Evolutionary conservation across 2,888 invertebrate species (phyloP), one percentile per base, ranked within the genome.

Genomic region (Plebejus anna): DNA sequence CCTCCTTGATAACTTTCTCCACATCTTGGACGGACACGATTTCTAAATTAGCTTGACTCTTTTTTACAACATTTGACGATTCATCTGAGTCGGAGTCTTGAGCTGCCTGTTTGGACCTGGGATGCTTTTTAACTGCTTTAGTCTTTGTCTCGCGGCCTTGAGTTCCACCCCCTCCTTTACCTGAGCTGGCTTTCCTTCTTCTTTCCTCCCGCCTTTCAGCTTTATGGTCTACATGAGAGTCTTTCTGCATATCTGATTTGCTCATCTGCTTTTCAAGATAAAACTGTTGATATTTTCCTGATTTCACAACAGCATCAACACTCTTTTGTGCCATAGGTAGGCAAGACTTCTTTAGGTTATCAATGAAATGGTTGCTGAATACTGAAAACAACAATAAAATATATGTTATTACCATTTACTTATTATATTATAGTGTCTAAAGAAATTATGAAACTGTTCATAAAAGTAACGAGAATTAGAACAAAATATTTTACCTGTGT

Each of bases 71-170:
- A 79, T 84, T 85, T 9, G 84, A 83, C 75, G 90, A 91, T 42
- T 96, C 96, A 81, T 96, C 96, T 3, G 96, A 96, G 79, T 96
- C 96, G 36, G 95, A 95, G 81, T 96, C 96, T 76, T 95, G 95
- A 70, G 94, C 94, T 75, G 94, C 90, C 75, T 83, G 83, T 83
- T 94, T 94, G n/a, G 92, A 90, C 88, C 95, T 83, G 89, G 92
- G 89, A 87, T 96, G 96, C 90, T 98, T 99, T 85, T 99, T 99
- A 0, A 97, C 97, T 2, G 98, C 97, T 86, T 98, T 98, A 0
- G 98, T 98, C 94, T 98, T 99, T 0, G 98, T 98, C 94, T 99
- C 99, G 61, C 99, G 95, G 0, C 99, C 99, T 88, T 98, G 98
- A 13, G 96, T 95, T 1, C 98, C 98, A 22, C 98, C 98, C 16